Conservation (phyloP, 2,113 vertebrate species). For the Calonectris borealis region DNA sequence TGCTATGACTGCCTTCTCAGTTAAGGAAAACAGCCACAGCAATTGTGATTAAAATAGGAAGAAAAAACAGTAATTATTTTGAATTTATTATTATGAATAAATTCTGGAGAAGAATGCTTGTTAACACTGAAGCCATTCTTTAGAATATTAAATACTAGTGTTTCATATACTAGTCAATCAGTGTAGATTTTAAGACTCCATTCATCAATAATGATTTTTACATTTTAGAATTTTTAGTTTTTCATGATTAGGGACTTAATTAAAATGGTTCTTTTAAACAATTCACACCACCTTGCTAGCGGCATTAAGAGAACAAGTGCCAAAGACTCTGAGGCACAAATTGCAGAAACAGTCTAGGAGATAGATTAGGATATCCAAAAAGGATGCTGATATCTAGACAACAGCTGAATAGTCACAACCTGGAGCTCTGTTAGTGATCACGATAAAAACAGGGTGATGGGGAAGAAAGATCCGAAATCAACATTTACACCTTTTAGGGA, state of each 20-base stretch:
- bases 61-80: constrained; percentile 20
- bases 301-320: neutral
- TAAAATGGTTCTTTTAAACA: neutral
- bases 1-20: constrained; percentile 18
- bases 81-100: neutral
- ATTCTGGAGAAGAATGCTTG: neutral
- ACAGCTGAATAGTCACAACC: neutral
- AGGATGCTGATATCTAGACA: neutral
- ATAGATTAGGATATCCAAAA: neutral
- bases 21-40: neutral
- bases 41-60: neutral
- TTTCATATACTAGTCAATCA: neutral
- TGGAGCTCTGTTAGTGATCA: neutral
- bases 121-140: neutral
- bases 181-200: neutral
- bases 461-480: neutral
- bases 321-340: neutral
- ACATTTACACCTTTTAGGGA: neutral
- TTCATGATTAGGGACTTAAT: neutral
- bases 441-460: neutral
- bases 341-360: neutral
- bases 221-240: neutral
- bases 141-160: neutral
- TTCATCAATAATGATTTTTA: neutral
- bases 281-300: neutral